Conservation (phyloP, 2,113 vertebrate species). For the Rhodinocichla rosea region DNA sequence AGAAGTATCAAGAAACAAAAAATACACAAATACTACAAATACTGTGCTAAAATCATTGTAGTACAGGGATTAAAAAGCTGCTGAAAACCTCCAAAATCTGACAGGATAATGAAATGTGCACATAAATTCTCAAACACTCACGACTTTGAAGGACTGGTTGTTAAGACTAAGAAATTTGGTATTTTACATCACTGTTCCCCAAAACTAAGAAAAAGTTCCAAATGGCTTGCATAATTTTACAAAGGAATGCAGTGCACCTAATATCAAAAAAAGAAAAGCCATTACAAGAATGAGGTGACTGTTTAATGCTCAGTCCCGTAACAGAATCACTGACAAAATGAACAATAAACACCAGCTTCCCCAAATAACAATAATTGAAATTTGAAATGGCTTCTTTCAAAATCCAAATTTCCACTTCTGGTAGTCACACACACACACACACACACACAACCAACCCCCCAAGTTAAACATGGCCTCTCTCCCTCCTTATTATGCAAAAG, state of each 20-base stretch:
- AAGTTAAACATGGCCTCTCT: neutral
- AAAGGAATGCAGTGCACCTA: neutral
- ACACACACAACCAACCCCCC: fast-evolving
- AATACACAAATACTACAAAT: neutral
- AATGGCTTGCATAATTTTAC: neutral
- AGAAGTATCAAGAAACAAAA: neutral
- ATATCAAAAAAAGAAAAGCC: neutral
- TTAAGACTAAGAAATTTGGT: neutral
- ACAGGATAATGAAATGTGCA: neutral
- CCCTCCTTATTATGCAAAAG: neutral
- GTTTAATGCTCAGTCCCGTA: neutral
- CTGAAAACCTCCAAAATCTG: neutral
- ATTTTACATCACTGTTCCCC: neutral
- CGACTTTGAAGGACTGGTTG: neutral
- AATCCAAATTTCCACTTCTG: neutral
- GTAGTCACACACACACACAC: neutral
- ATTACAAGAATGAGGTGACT: neutral
- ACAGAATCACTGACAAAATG: neutral
- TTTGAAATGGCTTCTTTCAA: neutral
- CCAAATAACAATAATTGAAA: neutral
- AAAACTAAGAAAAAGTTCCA: neutral
- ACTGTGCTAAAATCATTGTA: neutral
- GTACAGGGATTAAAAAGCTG: neutral
- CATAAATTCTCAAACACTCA: neutral
- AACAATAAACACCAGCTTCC: neutral